Evolutionary conservation across 2,888 invertebrate species (phyloP).

Genomic region (Orthosia gracilis): DNA sequence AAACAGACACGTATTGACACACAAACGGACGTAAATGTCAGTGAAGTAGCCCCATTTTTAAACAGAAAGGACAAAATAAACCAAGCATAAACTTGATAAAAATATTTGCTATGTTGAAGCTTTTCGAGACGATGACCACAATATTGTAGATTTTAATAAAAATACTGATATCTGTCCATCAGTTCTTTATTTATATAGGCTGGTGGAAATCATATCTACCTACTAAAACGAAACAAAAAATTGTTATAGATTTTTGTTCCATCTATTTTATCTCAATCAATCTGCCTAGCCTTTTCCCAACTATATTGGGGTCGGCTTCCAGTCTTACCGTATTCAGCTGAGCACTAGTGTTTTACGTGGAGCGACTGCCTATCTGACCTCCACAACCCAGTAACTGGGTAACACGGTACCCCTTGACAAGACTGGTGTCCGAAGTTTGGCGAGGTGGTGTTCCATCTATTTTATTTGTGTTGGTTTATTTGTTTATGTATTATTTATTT

Average conservation of each 20-base stretch:
- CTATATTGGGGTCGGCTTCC: too few relatives aligned
- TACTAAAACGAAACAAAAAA: not conserved
- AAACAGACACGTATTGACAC: constrained; percentile 38
- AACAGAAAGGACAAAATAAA: not conserved
- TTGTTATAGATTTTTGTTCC: not conserved
- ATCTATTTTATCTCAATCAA: not conserved
- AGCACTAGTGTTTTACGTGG: too few relatives aligned
- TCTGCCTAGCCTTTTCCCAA: too few relatives aligned
- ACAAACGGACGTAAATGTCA: constrained; percentile 19
- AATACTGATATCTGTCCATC: not conserved
- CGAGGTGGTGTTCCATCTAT: not conserved
- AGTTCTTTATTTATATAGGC: not conserved
- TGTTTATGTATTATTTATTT: not conserved
- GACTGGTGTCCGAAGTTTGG: too few relatives aligned
- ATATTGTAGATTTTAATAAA: not conserved
- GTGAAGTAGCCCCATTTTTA: constrained; percentile 7
- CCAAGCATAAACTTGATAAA: not conserved
- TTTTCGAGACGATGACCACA: not conserved
- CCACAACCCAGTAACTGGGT: too few relatives aligned
- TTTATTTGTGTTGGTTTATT: not conserved
- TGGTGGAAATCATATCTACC: not conserved
- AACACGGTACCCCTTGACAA: too few relatives aligned
- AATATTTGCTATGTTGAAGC: not conserved
- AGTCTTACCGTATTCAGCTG: too few relatives aligned
- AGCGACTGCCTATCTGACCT: too few relatives aligned